These are phyloP conservation scores for Ooceraea biroi DNA, from an alignment of 1,140 invertebrate genomes.

Conservation along the genomic window DNA sequence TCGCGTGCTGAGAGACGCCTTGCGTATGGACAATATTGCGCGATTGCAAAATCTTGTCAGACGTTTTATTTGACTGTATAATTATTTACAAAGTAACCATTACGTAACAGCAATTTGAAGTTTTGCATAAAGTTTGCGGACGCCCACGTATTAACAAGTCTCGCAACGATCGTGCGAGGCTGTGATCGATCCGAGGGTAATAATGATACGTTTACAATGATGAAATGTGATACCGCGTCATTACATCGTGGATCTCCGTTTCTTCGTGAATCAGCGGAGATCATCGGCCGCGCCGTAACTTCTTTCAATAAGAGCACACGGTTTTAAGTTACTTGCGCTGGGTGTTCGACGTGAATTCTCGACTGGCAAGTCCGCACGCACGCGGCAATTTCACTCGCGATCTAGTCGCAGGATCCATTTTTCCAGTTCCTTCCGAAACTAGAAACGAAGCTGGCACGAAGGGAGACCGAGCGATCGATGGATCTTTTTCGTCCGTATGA, in stretches of 20 bases:
- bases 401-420: background rate
- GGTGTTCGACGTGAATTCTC: background rate
- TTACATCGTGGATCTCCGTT: slow-evolving; percentile 27
- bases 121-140: slow-evolving; percentile 6
- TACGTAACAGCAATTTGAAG: background rate
- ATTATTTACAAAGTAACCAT: background rate
- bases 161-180: slow-evolving; percentile 10
- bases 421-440: too few relatives aligned
- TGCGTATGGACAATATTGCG: too few relatives aligned
- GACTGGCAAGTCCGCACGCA: background rate
- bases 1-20: too few relatives aligned
- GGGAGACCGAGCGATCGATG: slow-evolving; percentile 54
- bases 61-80: too few relatives aligned
- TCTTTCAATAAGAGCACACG: slow-evolving; percentile 47
- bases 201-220: slow-evolving; percentile 54
- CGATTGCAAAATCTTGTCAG: too few relatives aligned
- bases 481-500: slow-evolving; percentile 38
- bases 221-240: slow-evolving; percentile 47
- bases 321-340: too few relatives aligned
- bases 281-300: slow-evolving; percentile 21
- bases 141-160: background rate
- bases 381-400: too few relatives aligned
- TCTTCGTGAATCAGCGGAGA: slow-evolving; percentile 25
- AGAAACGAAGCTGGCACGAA: slow-evolving; percentile 20
- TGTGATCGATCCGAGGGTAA: slow-evolving; percentile 10